Evolutionary conservation across 1,140 invertebrate genomes (phyloP), one percentile per base, ranked within the genome.

Genomic region (Philaenus spumarius): DNA sequence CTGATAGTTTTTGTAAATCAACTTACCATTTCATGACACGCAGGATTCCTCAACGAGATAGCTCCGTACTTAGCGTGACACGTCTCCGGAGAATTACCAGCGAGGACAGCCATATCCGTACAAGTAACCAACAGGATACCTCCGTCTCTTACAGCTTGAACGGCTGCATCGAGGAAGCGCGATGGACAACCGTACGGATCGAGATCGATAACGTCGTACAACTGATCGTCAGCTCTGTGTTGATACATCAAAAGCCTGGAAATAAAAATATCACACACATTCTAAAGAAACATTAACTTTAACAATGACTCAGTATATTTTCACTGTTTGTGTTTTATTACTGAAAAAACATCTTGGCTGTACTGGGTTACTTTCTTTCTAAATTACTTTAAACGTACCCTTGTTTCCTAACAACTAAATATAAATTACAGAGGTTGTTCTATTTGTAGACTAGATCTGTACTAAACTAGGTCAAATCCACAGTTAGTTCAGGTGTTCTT

Each of bases 111-210:
- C 89, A 97, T 95, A 72, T 99, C 97, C 0, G 97, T 99, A 19
- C 94, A 95, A 0, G 97, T 99, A 0, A 99, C 84, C 60, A 97
- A 81, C n/a, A 99, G 73, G 9, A 93, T 66, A 1, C 90, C 90
- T 11, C 86, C 88, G 65, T 93, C 85, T 23, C 78, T 76, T 0
- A 92, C 75, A 62, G 84, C 82, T 69, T 92, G 87, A 1, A 99
- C 86, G 0, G 94, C 94, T 1, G 87, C 80, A 73, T 99, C 96
- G 0, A 99, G 76, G 75, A 99, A 99, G 47, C 82, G 84, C 2
- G 91, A 85, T 0, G 96, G 92, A 68, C 91, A 94, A 5, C 97
- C 97, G 71, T 99, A 99, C 0, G 97, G 97, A 77, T 99, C 97
- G 34, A 99, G 72, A 73, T 99, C 97, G 55, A 99, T 82, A 0